Base-by-base conservation (phyloP, 2,888 invertebrate genomes). In the Sminthurinus aureus region DNA sequence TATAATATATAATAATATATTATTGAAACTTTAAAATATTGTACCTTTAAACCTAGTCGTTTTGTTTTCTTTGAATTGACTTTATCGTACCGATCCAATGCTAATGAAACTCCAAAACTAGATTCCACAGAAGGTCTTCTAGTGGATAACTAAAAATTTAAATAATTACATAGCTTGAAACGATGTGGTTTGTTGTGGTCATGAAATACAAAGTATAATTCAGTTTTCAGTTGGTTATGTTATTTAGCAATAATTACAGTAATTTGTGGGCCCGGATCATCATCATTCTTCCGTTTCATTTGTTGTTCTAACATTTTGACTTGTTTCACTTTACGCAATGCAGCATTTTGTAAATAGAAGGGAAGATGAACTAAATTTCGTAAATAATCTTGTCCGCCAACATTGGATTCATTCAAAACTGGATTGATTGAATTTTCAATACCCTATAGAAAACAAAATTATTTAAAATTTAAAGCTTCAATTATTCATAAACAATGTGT, bases 301-400 rank as follows among this genome's bases (percentile, higher is more conserved):
- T 87, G 80, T 79, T 84, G 87, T 78, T 88, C 87, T 38, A 89
- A 67, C 87, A 88, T 87, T 83, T 89, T 89, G 24, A 89, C 89
- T 73, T 88, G 88, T 90, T 96, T 96, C 1, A 97, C 96, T 89
- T 96, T 94, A 0, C 98, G 93, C 85, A 99, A 91, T 13, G 98
- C 98, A 0, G 98, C 97, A 91, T 98, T 98, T 92, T 99, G 99
- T 84, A 99, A 92, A 91, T 97, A 99, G 91, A 99, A 99, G 0
- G 99, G 99, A 89, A 99, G 92, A 90, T 98, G 99, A 38, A 99
- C 97, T 92, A 99, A 94, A 90, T 99, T 99, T 86, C 96, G 93
- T 78, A 98, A 91, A 90, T 98, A 98, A 91, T 96, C 96, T 78
- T 84, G 81, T 0, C 77, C 98, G 84, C 97, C 97, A 88, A 98